Conservation (phyloP, 2,888 invertebrate species). For the Pilophorus perplexus region DNA sequence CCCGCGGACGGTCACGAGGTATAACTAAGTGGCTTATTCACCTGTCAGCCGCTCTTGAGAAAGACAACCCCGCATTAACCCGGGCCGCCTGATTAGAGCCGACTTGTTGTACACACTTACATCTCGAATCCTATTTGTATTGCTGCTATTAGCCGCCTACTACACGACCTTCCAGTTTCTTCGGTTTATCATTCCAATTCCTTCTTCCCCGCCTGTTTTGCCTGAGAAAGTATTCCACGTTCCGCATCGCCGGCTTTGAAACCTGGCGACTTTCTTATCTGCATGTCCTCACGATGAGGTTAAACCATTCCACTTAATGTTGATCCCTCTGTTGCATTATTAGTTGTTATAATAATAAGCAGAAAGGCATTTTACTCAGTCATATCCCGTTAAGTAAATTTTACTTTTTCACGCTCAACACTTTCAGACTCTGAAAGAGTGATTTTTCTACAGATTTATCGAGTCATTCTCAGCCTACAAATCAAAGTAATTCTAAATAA, state of each 20-base stretch:
- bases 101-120: slow-evolving; percentile 42
- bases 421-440: too few relatives aligned
- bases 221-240: slow-evolving; percentile 34
- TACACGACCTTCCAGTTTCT: slow-evolving; percentile 40
- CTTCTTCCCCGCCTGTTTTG: not conserved
- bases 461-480: too few relatives aligned
- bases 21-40: slow-evolving; percentile 42
- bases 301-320: slow-evolving; percentile 1
- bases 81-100: slow-evolving; percentile 37
- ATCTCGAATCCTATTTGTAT: slow-evolving; percentile 41
- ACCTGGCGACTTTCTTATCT: slow-evolving; percentile 30
- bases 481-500: too few relatives aligned
- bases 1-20: slow-evolving; percentile 39
- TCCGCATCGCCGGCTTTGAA: slow-evolving; percentile 23
- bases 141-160: slow-evolving; percentile 41
- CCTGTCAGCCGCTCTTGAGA: slow-evolving; percentile 38
- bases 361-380: too few relatives aligned
- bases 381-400: too few relatives aligned
- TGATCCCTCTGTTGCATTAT: too few relatives aligned
- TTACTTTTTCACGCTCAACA: too few relatives aligned
- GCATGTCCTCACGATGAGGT: slow-evolving; percentile 20
- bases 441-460: too few relatives aligned
- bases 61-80: slow-evolving; percentile 41
- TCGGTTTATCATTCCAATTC: slow-evolving; percentile 21
- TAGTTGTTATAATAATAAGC: too few relatives aligned